Base-by-base conservation (phyloP, 35 echinoderm and acorn worm genomes). In the Acanthaster planci region DNA sequence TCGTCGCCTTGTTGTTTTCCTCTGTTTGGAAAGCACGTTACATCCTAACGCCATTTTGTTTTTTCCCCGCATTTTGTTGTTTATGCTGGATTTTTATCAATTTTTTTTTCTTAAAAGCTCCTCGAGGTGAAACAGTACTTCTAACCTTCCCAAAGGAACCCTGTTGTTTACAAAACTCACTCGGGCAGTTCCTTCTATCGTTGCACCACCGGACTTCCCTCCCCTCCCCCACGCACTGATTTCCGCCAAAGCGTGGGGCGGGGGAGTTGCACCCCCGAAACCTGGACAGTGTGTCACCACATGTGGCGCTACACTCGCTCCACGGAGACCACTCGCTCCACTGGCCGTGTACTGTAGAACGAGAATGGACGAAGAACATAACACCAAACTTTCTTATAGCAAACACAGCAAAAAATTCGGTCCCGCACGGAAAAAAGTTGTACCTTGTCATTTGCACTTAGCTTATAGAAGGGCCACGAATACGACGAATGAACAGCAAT, bases 231-330 rank as follows among this genome's bases (percentile, higher is more conserved):
- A 34, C 34, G 30, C 64, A 72, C 26, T 21, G 7, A 9, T 72
- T 15, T 2, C 64, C 64, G 0, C 23, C 64, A 72, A 31, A 15
- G 10, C 30, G 18, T 34, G 64, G 64, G 26, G 2, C 10, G 26
- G 64, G 64, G 2, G 64, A 72, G 10, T 72, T 8, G 64, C 64
- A 72, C 34, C 30, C 64, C 1, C 64, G 64, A 6, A 14, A 8
- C 1, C 64, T 26, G 29, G 64, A 2, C 64, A 36, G 22, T 72
- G 64, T 7, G 26, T 72, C 64, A 72, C 64, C 64, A 29, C 64
- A 72, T 19, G 64, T 72, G 64, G 64, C 64, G 64, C 64, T 72
- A 72, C 64, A 72, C 34, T 36, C 64, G 30, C 64, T 72, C 64
- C 64, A 72, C 15, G 14, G 18, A 34, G 26, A 10, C 64, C 64